Base-by-base conservation (phyloP, 2,797 vertebrate genomes). In the Mus spretus region DNA sequence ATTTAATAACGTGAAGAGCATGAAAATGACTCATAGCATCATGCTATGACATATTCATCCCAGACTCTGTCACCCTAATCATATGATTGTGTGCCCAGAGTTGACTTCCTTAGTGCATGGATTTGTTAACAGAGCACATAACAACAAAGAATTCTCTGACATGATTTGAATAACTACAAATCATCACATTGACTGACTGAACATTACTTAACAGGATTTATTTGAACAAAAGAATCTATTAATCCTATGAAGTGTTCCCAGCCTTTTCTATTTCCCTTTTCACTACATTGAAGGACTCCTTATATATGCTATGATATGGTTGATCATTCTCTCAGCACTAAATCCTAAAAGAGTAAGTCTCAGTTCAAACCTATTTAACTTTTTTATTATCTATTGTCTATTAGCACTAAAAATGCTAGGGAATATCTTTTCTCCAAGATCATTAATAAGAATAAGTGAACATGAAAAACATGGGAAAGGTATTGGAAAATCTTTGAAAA, bases 181-280 rank as follows among this genome's bases (percentile, higher is more conserved):
- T 83, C 44, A 55, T 47, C n/a, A 91, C 0, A 3, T 67, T 53
- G 55, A n/a, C 59, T 83, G 4, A 57, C n/a, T 70, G 26, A 57
- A 50, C 31, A 55, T 78, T 72, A 83, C 72, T 87, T 87, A 67
- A 59, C 0, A 89, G n/a, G 12, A 61, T 81, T 61, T 75, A 94
- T 91, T 94, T 85, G 84, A 96, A 44, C 1, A 89, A 84, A 84
- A 53, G 20, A 80, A 96, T 77, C 50, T 59, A 28, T 59, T 50
- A 77, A 17, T 47, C 7, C 19, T 63, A 28, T 37, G n/a, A n/a
- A 40, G 47, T n/a, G 34, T 50, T 94, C 89, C 44, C 65, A 65
- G 55, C 55, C 9, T 91, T 50, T 40, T 47, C 47, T 72, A 47
- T 40, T 93, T 86, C 22, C 22, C 4, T 65, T 61, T 78, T 86